Percentiles rank a stretch among this genome's conserved stretches.
Conservation (phyloP, 2,113 vertebrate genomes). For the Talpa occidentalis region DNA sequence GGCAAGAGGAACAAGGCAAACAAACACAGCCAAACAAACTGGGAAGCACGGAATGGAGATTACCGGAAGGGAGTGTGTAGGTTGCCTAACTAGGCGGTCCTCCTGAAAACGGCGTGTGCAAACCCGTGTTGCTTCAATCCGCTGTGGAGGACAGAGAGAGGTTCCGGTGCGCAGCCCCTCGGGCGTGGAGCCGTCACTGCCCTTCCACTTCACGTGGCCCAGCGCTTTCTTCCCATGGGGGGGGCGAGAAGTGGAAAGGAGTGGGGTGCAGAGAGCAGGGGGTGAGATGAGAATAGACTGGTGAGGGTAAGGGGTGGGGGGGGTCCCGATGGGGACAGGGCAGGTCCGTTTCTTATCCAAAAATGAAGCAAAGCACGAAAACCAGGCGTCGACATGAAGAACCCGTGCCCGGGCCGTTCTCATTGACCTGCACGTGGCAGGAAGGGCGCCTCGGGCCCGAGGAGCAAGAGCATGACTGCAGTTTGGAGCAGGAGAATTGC, state of each 20-base stretch:
- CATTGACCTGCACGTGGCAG: neutral
- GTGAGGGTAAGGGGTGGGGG: neutral
- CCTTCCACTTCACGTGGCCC: neutral
- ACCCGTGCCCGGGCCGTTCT: neutral
- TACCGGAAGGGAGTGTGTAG: too few species aligned
- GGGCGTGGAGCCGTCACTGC: neutral
- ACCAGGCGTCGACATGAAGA: neutral
- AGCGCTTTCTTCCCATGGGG: neutral
- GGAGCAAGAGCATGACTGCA: neutral
- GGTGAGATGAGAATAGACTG: neutral
- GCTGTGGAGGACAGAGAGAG: neutral
- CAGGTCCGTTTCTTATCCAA: neutral
- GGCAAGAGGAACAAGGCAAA: too few species aligned
- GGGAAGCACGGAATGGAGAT: too few species aligned
- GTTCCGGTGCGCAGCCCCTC: neutral
- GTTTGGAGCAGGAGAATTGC: neutral
- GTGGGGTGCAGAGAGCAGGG: neutral
- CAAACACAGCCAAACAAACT: too few species aligned
- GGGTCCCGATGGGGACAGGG: neutral
- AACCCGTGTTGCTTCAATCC: too few species aligned
- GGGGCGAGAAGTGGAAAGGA: neutral
- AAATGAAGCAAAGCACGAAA: neutral
- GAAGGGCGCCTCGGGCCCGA: neutral
- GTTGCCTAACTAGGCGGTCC: too few species aligned
- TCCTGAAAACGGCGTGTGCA: too few species aligned